Evolutionary conservation across 2,113 vertebrate genomes (phyloP).

Genomic region (Phrynosoma platyrhinos): DNA sequence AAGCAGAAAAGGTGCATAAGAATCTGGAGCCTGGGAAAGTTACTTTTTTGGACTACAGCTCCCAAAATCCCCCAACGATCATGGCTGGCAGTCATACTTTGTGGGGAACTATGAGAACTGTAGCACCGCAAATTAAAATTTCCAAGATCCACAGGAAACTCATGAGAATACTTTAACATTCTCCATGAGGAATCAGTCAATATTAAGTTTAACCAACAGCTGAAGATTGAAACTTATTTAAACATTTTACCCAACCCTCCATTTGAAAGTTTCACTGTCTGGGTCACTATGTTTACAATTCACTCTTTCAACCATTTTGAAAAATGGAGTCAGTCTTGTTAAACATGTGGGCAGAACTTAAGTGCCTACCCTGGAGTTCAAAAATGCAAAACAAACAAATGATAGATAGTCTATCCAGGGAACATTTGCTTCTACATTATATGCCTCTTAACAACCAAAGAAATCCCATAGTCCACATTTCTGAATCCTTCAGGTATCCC

Average conservation of each 20-base stretch:
- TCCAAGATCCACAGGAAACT: not conserved
- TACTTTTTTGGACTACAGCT: not conserved
- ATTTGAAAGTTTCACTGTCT: not conserved
- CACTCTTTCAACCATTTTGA: not conserved
- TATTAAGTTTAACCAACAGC: no score
- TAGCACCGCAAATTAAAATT: not conserved
- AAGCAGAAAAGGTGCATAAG: not conserved
- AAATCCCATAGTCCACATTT: not conserved
- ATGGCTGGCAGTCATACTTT: not conserved
- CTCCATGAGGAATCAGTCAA: not conserved
- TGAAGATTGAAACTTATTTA: not conserved
- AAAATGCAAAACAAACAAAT: not conserved
- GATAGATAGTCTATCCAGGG: not conserved
- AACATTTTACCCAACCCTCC: no score
- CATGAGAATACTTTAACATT: not conserved
- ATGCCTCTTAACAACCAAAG: not conserved
- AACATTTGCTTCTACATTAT: not conserved
- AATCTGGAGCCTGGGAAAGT: not conserved
- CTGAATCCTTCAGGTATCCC: not conserved
- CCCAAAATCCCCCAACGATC: not conserved
- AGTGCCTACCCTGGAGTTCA: no score
- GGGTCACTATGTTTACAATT: not conserved
- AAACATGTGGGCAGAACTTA: not conserved
- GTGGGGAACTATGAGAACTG: not conserved
- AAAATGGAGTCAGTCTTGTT: not conserved